Evolutionary conservation across 2,888 invertebrate species (phyloP), one percentile per base, ranked within the genome.

Genomic region (Eilema depressum): DNA sequence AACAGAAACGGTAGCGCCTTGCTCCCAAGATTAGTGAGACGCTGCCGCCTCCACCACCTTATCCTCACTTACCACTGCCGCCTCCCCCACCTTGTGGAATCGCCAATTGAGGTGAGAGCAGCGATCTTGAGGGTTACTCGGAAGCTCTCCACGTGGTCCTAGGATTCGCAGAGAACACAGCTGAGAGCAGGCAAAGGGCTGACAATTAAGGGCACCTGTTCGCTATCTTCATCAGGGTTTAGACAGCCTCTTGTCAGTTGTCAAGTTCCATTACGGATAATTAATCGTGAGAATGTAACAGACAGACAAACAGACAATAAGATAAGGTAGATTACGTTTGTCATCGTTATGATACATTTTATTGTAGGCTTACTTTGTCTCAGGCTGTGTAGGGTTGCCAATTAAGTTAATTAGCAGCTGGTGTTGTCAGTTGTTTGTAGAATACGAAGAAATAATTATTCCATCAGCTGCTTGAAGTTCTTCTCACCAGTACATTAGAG

Each of bases 381-480:
- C 12, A 56, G n/a, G 30, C 28, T 60, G 28, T 11, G 61, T 30
- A 11, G 17, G 30, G 57, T 59, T 59, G 57, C 25, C 61, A 61
- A 33, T 65, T n/a, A 12, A n/a, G 28, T 64, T 61, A 65, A 65
- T 33, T n/a, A 30, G 23, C 65, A 65, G 33, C 33, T 65, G 65
- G 10, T 30, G 23, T n/a, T n/a, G 8, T 30, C n/a, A 33, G 28
- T 41, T 41, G 17, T 53, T 53, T n/a, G 63, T 23, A 17, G 53
- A 28, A 8, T 64, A 26, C 14, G 23, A 56, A 8, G 23, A 14
- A 56, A 23, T 12, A 12, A 30, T 26, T 56, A 30, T 30, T 30
- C 33, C 8, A 11, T 23, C 64, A 64, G 64, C 64, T 64, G 53
- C 20, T 23, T 62, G 12, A 14, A n/a, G 20, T 20, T 7, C 47